Conservation (phyloP, 30 jellyfish, hydroid and myxozoan species). For the Sanderia malayensis region DNA sequence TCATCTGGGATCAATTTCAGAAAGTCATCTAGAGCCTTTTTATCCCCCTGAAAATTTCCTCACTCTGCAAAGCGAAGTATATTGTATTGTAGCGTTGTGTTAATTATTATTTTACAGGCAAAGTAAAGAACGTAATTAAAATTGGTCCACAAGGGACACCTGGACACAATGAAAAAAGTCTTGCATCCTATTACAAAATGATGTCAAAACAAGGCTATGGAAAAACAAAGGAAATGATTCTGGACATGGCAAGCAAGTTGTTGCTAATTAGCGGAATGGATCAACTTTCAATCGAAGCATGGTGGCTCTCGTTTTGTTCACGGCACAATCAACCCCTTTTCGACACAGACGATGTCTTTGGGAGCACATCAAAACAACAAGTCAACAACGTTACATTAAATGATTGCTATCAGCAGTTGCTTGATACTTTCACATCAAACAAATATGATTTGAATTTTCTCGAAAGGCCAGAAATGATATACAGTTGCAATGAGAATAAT, state of each 20-base stretch:
- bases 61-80: too few relatives aligned
- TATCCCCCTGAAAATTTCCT: too few relatives aligned
- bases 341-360: constrained; percentile 22
- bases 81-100: too few relatives aligned
- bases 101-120: too few relatives aligned
- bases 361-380: constrained; percentile 9
- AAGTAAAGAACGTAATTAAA: constrained; percentile 19
- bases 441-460: constrained; percentile 38
- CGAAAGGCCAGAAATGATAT: constrained; percentile 39
- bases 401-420: constrained; percentile 30
- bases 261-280: constrained; percentile 27
- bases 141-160: constrained; percentile 14
- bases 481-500: constrained; percentile 32
- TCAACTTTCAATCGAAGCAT: constrained; percentile 13
- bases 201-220: constrained; percentile 58
- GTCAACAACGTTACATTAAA: constrained; percentile 3
- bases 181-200: constrained; percentile 24
- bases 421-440: constrained; percentile 24
- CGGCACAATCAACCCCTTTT: constrained; percentile 32
- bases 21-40: too few relatives aligned
- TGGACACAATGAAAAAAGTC: constrained; percentile 42
- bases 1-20: too few relatives aligned
- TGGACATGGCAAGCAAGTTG: constrained; percentile 41
- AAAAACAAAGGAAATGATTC: constrained; percentile 37
- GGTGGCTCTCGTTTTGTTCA: constrained; percentile 53